phyloP scores from a whole-genome alignment of 2,113 vertebrate genomes.

The Carassius carassius region DNA sequence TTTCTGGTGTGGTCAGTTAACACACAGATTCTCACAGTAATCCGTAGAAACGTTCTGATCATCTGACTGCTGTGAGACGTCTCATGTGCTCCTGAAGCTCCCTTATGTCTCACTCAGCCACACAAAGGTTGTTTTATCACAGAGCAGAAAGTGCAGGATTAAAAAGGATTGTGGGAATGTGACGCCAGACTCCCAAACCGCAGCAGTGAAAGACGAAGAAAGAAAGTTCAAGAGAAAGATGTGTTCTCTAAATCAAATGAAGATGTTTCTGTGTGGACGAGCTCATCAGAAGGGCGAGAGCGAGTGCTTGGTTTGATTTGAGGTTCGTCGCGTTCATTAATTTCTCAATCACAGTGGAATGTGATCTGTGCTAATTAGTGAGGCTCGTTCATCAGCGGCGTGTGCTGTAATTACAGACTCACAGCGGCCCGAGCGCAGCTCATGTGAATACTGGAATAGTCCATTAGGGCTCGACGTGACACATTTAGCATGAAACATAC shows the following conservation, averaged over 20 bases:
- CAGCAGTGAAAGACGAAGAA: no score
- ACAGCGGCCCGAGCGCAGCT: background rate
- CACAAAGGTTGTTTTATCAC: background rate
- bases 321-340: constrained; percentile 76
- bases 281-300: background rate
- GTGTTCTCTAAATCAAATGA: no score
- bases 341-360: constrained; percentile 75
- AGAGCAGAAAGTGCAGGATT: background rate
- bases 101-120: background rate
- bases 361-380: constrained; percentile 84
- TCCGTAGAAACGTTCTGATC: constrained; percentile 26
- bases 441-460: background rate
- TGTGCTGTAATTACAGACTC: constrained; percentile 80
- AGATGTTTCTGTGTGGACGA: constrained; percentile 16
- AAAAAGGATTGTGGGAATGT: background rate
- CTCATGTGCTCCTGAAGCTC: constrained; percentile 43
- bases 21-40: background rate
- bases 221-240: no score
- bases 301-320: constrained; percentile 60
- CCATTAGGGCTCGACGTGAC: background rate
- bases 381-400: constrained; percentile 66
- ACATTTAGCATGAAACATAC: background rate
- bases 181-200: no score
- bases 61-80: constrained; percentile 50
- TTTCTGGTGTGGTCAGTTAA: background rate